Base-by-base conservation (phyloP, 2,888 invertebrate genomes). In the Caenorhabditis imperialis region DNA sequence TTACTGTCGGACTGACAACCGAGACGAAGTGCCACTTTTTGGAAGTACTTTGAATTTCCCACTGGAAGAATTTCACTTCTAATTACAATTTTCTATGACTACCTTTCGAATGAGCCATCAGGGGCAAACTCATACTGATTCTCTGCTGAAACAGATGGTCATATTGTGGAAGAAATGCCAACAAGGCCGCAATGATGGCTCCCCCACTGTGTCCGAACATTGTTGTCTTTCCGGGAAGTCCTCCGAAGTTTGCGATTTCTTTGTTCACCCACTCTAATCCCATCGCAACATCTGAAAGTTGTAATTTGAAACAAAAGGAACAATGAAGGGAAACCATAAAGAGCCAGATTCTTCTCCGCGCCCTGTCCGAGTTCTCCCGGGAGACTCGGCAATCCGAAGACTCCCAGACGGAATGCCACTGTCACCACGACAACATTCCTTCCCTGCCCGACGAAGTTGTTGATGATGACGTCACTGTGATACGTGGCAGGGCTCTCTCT, bases 361-460 rank as follows among this genome's bases (percentile, higher is more conserved):
- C 30, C 25, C 4, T 58, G 51, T 4, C 61, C 54, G n/a, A 58
- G n/a, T 0, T 70, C 62, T 1, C 60, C 51, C 0, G 65, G 53
- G 10, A 75, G 50, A 47, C 76, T 72, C 20, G 73, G 51, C 1
- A 47, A 48, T 12, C 77, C 77, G 16, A 74, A 33, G 0, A 51
- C 40, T 14, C 55, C 57, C 10, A 70, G 35, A 10, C 77, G 70
- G 60, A 71, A 71, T 2, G 75, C 62, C 18, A 62, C 18, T 7
- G 50, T 48, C n/a, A 72, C 63, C 5, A 72, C 61, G 6, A 77
- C 65, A 10, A 70, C 35, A 27, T 77, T 70, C n/a, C 69, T 38
- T 10, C 35, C 40, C 70, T 76, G 62, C 1, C 72, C 33, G 4
- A 62, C 65, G 55, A 76, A 72, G 20, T 76, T 76, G 37, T 78